Conservation (phyloP, 2,888 invertebrate species). For the Cosmopolites sordidus region DNA sequence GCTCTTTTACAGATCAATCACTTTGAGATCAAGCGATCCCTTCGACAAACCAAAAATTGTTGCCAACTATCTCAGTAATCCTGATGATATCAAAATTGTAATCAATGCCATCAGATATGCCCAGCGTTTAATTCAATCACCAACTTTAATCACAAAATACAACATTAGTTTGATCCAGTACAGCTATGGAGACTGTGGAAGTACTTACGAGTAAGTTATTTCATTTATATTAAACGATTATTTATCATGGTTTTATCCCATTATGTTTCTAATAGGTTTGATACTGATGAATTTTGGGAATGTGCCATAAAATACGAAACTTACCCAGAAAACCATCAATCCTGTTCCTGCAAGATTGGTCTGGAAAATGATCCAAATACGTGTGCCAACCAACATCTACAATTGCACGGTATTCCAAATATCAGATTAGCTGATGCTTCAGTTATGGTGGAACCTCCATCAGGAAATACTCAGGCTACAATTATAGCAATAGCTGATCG, state of each 20-base stretch:
- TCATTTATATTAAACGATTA: not conserved
- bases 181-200: slow-evolving; percentile 66
- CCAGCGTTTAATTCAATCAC: slow-evolving; percentile 55
- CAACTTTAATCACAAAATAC: slow-evolving; percentile 54
- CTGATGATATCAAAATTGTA: slow-evolving; percentile 58
- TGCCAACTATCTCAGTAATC: slow-evolving; percentile 67
- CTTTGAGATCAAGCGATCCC: slow-evolving; percentile 63
- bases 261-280: slow-evolving; percentile 34
- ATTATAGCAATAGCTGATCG: slow-evolving; percentile 31
- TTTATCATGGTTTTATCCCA: too few species aligned
- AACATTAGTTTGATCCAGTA: slow-evolving; percentile 54
- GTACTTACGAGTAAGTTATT: slow-evolving; percentile 49
- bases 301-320: slow-evolving; percentile 63
- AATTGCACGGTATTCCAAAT: slow-evolving; percentile 28
- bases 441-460: slow-evolving; percentile 23
- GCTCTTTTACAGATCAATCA: slow-evolving; percentile 38
- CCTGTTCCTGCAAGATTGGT: slow-evolving; percentile 75
- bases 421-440: slow-evolving; percentile 31
- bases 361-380: slow-evolving; percentile 61
- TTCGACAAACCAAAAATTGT: slow-evolving; percentile 64
- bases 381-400: slow-evolving; percentile 44
- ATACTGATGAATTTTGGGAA: slow-evolving; percentile 63
- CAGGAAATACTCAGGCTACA: slow-evolving; percentile 28
- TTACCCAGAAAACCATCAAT: slow-evolving; percentile 72
- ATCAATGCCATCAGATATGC: slow-evolving; percentile 58